Evolutionary conservation across 2,797 vertebrate species (phyloP).

Genomic region (Scleropages formosus): DNA sequence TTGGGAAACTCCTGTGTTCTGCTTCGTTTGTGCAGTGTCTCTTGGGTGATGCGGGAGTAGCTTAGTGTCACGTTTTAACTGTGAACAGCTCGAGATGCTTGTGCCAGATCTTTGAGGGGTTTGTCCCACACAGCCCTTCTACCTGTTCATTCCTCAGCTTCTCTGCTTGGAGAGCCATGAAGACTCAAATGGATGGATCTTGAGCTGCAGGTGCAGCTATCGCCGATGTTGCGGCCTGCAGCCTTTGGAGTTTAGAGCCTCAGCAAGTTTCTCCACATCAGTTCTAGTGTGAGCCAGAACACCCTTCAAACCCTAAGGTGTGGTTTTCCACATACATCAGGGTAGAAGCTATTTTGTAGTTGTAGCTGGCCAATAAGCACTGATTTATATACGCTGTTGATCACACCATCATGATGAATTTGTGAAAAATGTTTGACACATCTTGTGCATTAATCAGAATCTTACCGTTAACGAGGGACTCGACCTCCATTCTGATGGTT

Average conservation of each 20-base stretch:
- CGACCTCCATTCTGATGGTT: slow-evolving; percentile 11
- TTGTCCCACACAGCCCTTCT: too few species aligned
- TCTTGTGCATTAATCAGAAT: slow-evolving; percentile 22
- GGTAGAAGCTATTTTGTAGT: neutral
- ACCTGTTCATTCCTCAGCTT: too few species aligned
- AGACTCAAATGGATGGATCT: neutral
- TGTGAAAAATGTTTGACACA: slow-evolving; percentile 8
- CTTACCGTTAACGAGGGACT: neutral
- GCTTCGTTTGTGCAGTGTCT: neutral
- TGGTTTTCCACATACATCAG: neutral
- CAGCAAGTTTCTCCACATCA: too few species aligned
- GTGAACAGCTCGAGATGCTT: too few species aligned
- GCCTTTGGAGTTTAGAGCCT: too few species aligned
- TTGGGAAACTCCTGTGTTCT: neutral
- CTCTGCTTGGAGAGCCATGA: neutral
- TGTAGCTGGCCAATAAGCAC: neutral
- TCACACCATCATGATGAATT: slow-evolving; percentile 1
- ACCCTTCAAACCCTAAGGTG: neutral
- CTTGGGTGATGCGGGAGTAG: neutral
- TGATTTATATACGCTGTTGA: neutral
- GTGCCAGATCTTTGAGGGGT: too few species aligned
- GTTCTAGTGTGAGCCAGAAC: too few species aligned
- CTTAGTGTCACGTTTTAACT: too few species aligned
- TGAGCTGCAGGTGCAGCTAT: too few species aligned
- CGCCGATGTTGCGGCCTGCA: too few species aligned